Percentiles rank a stretch among this genome's conserved stretches.
Evolutionary conservation across 2,888 invertebrate genomes (phyloP).

Genomic region (Parnassius smintheus): DNA sequence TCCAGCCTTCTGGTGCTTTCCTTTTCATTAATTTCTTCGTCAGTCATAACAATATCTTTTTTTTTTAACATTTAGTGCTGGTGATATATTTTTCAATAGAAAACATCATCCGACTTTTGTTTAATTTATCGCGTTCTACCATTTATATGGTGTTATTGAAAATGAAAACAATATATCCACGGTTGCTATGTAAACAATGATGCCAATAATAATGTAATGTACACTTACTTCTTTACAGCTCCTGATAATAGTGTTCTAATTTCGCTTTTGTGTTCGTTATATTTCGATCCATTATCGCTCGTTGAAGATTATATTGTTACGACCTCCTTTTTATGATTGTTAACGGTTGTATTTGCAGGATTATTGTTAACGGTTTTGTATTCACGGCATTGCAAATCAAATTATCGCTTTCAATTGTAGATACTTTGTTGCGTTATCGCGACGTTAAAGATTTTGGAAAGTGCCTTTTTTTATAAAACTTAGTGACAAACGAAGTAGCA

Average conservation of each 20-base stretch:
- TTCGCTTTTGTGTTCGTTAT: background rate
- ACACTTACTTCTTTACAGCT: slow-evolving; percentile 1
- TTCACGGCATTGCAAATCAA: no score
- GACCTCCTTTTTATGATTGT: background rate
- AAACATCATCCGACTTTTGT: background rate
- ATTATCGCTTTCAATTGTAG: no score
- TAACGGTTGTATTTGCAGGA: background rate
- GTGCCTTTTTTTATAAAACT: no score
- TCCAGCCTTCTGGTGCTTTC: no score
- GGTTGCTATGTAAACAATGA: slow-evolving; percentile 12
- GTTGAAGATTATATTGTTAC: background rate
- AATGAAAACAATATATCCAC: slow-evolving; percentile 11
- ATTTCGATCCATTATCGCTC: background rate
- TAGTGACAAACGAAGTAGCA: no score
- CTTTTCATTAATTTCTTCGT: no score
- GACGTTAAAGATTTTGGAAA: no score
- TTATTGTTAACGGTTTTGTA: no score
- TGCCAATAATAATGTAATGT: slow-evolving; percentile 17
- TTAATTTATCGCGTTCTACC: slow-evolving; percentile 7
- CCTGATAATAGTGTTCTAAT: background rate
- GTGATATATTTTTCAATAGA: no score
- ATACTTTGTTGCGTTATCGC: no score
- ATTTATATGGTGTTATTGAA: slow-evolving; percentile 10
- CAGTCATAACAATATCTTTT: no score
- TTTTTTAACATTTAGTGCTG: no score